Evolutionary conservation across 2,113 vertebrate genomes (phyloP).

Genomic region (Polypterus senegalus): DNA sequence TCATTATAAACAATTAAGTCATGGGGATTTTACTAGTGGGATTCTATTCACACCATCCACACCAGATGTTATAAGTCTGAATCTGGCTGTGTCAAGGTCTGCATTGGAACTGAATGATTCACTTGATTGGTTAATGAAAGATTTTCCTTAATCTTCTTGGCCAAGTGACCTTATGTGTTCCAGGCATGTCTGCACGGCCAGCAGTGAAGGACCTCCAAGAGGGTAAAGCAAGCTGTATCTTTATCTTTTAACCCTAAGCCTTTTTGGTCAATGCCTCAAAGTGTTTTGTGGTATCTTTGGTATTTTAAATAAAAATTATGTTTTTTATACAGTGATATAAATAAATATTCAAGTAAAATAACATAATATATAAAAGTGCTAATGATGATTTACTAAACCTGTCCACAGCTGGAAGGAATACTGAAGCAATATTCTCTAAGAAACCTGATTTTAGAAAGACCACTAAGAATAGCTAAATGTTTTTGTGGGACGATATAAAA

Average conservation of each 20-base stretch:
- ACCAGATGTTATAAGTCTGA: neutral
- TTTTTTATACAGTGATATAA: neutral
- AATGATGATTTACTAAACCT: neutral
- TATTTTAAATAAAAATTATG: too few species aligned
- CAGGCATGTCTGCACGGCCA: neutral
- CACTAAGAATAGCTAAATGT: slow-evolving; percentile 10
- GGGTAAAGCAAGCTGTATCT: neutral
- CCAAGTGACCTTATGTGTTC: neutral
- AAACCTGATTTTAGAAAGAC: slow-evolving; percentile 4
- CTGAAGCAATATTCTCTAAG: slow-evolving; percentile 5
- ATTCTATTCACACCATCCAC: too few species aligned
- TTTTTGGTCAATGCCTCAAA: too few species aligned
- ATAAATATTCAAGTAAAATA: neutral
- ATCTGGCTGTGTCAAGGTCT: neutral
- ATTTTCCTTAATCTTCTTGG: neutral
- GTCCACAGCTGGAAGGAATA: neutral
- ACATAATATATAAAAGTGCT: neutral
- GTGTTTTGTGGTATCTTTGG: too few species aligned
- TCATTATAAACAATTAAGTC: too few species aligned
- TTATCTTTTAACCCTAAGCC: too few species aligned
- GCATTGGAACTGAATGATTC: neutral
- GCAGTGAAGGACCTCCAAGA: neutral
- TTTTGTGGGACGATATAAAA: slow-evolving; percentile 12
- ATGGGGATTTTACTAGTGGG: too few species aligned
- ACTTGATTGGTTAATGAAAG: neutral